Evolutionary conservation across 2,113 vertebrate species (phyloP).

Genomic region (Thomomys bottae): DNA sequence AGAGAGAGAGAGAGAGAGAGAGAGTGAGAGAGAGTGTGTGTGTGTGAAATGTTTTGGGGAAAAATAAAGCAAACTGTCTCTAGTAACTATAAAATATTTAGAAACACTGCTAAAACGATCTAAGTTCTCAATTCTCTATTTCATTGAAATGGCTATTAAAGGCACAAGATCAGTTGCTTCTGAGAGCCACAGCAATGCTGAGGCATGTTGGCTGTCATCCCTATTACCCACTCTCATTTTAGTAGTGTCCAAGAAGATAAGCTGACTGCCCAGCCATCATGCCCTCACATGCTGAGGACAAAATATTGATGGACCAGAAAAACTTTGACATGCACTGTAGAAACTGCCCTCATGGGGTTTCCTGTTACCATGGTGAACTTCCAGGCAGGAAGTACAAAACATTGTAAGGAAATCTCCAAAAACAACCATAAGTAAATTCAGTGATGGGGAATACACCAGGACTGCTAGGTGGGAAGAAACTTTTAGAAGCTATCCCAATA

Average conservation of each 20-base stretch:
- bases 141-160: background rate
- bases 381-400: background rate
- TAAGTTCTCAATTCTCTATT: background rate
- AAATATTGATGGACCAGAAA: background rate
- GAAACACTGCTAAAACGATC: background rate
- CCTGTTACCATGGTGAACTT: background rate
- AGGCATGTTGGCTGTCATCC: background rate
- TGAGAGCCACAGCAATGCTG: background rate
- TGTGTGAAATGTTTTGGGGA: too few relatives aligned
- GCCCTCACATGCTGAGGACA: accelerated
- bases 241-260: background rate
- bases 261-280: accelerated
- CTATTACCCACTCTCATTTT: too few relatives aligned
- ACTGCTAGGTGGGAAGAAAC: background rate
- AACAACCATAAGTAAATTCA: background rate
- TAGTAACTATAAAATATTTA: background rate
- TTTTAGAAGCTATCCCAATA: background rate
- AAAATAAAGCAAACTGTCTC: background rate
- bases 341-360: background rate
- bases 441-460: background rate
- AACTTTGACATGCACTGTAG: too few relatives aligned
- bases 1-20: too few relatives aligned
- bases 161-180: background rate
- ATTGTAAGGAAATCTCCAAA: background rate
- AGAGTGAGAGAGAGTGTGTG: too few relatives aligned